Conservation (phyloP, 1,140 invertebrate species). For the Drosophila trapezifrons region DNA sequence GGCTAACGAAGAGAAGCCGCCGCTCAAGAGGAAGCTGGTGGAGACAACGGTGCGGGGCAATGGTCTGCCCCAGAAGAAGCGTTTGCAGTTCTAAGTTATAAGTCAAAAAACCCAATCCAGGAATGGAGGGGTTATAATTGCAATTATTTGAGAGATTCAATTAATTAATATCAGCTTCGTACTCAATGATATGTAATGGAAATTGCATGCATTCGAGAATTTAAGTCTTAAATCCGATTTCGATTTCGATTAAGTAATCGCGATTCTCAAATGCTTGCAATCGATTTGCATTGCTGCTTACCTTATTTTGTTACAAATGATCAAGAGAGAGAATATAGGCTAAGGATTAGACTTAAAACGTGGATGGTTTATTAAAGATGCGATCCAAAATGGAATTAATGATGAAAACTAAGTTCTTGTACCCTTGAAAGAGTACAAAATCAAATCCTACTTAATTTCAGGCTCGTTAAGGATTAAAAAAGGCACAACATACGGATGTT, state of each 20-base stretch:
- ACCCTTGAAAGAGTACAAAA: not conserved
- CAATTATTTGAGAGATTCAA: not conserved
- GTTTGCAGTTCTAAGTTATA: constrained; percentile 55
- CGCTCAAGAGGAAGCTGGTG: constrained; percentile 58
- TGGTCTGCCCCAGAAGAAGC: constrained; percentile 60
- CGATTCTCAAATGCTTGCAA: not conserved
- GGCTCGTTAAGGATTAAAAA: too few species aligned
- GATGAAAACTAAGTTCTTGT: not conserved
- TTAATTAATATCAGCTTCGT: not conserved
- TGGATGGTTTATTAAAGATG: constrained; percentile 30
- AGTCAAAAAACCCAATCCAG: too few species aligned
- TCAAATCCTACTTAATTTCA: too few species aligned
- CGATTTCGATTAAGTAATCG: too few species aligned
- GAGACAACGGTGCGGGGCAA: constrained; percentile 69
- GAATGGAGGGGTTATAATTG: too few species aligned
- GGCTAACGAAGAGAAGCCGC: constrained; percentile 42
- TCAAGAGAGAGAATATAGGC: not conserved
- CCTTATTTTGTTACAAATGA: constrained; percentile 6
- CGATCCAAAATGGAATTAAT: not conserved
- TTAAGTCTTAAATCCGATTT: not conserved
- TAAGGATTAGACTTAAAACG: constrained; percentile 10
- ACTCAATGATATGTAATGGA: not conserved
- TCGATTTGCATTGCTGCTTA: not conserved
- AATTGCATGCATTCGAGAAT: not conserved
- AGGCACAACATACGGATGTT: too few species aligned